Percentiles rank a stretch among this genome's conserved stretches.
phyloP scores from a whole-genome alignment of 2,888 invertebrate species.

The Muscina levida region DNA sequence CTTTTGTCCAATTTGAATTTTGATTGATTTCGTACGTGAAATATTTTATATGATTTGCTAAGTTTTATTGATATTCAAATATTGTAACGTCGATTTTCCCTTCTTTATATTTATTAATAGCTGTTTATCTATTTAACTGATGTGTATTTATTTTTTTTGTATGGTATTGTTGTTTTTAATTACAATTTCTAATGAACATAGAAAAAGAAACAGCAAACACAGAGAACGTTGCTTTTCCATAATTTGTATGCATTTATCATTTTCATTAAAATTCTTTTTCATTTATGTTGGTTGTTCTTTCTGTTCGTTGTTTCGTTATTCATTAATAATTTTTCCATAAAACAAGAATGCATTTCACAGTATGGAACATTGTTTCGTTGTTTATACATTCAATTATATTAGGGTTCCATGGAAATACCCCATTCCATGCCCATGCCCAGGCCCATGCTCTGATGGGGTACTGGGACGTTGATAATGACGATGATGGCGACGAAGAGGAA shows the following conservation, averaged over 20 bases:
- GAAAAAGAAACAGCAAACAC: too few relatives aligned
- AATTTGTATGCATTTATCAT: slow-evolving; percentile 62
- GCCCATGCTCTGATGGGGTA: background rate
- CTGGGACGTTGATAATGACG: slow-evolving; percentile 39
- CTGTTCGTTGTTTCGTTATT: slow-evolving; percentile 48
- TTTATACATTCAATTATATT: slow-evolving; percentile 54
- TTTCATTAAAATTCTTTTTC: slow-evolving; percentile 52
- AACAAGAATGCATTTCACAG: slow-evolving; percentile 69
- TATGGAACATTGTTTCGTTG: slow-evolving; percentile 69
- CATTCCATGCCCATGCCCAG: slow-evolving; percentile 31
- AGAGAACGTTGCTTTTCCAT: slow-evolving; percentile 43
- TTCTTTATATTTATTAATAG: too few relatives aligned
- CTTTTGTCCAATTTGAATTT: too few relatives aligned
- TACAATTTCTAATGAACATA: slow-evolving; percentile 46
- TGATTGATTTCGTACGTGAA: too few relatives aligned
- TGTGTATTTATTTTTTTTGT: too few relatives aligned
- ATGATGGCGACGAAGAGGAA: slow-evolving; percentile 39
- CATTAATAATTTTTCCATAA: slow-evolving; percentile 62
- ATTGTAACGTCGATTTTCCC: too few relatives aligned
- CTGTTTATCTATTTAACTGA: too few relatives aligned
- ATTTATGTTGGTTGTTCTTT: slow-evolving; percentile 17
- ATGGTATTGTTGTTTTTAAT: too few relatives aligned
- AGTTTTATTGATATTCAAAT: too few relatives aligned
- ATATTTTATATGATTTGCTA: too few relatives aligned
- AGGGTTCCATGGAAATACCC: slow-evolving; percentile 57